A percentile compares a stretch with the other conserved stretches of the same genome.
Evolutionary conservation across 1,140 invertebrate genomes (phyloP).

Genomic region (Phocides pigmalion): DNA sequence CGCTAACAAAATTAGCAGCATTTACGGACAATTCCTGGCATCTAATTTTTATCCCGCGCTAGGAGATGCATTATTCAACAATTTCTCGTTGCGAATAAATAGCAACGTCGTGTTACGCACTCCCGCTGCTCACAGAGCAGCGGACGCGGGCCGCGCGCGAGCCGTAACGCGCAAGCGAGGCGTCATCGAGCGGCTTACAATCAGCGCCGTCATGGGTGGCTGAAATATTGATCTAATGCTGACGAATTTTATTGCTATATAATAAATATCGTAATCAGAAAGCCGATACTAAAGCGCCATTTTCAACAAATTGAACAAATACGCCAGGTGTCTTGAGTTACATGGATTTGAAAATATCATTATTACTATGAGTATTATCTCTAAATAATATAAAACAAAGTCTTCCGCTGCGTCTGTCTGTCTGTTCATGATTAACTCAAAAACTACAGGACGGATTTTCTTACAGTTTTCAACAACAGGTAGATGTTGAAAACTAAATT

Average conservation of each 20-base stretch:
- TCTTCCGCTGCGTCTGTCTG: too few relatives aligned
- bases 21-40: conserved; percentile 33
- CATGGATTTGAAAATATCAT: too few relatives aligned
- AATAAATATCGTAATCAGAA: too few relatives aligned
- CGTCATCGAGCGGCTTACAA: neutral
- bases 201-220: neutral
- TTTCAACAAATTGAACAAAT: too few relatives aligned
- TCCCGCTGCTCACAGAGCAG: conserved; percentile 11
- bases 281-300: too few relatives aligned
- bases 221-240: neutral
- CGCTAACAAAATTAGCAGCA: conserved; percentile 31
- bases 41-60: conserved; percentile 30
- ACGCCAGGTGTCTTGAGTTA: too few relatives aligned
- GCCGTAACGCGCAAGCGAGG: neutral
- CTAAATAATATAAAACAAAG: too few relatives aligned
- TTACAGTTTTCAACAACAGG: too few relatives aligned
- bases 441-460: too few relatives aligned
- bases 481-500: too few relatives aligned
- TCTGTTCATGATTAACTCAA: too few relatives aligned
- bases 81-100: conserved; percentile 29
- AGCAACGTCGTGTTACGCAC: conserved; percentile 15
- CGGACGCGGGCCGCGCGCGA: neutral
- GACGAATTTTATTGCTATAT: neutral
- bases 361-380: too few relatives aligned
- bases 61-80: conserved; percentile 31